Percentiles rank a stretch among this genome's conserved stretches.
These are phyloP conservation scores for Brachyrhaphis roseni DNA, from an alignment of 2,797 vertebrate genomes.

Conservation along the genomic window DNA sequence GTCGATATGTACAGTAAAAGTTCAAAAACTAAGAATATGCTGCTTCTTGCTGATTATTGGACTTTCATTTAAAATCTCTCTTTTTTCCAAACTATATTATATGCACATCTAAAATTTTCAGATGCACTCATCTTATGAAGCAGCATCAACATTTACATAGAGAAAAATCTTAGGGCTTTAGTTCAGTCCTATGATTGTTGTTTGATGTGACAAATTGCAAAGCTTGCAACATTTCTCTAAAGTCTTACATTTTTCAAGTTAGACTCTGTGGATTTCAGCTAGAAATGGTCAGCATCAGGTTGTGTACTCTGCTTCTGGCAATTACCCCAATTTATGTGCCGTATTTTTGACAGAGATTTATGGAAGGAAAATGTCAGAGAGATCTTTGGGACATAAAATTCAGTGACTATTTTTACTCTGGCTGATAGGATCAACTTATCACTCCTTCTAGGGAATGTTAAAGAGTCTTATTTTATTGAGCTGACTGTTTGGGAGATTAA, in stretches of 20 bases:
- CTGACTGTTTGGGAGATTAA: conserved; percentile 14
- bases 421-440: conserved; percentile 49
- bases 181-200: not conserved
- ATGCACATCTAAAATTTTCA: too few relatives aligned
- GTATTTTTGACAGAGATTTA: not conserved
- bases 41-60: not conserved
- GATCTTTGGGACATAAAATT: conserved; percentile 19
- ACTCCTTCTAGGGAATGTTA: conserved; percentile 31
- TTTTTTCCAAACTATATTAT: too few relatives aligned
- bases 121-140: too few relatives aligned
- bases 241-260: not conserved
- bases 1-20: not conserved
- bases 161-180: too few relatives aligned
- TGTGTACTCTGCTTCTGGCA: too few relatives aligned
- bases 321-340: too few relatives aligned
- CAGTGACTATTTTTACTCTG: conserved; percentile 41
- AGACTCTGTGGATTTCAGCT: too few relatives aligned
- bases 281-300: too few relatives aligned
- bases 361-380: conserved; percentile 11
- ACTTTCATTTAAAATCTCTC: not conserved
- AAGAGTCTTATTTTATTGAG: conserved; percentile 32
- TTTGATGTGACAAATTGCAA: not conserved
- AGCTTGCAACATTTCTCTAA: not conserved
- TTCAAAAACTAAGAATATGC: not conserved
- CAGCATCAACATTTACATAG: too few relatives aligned